Evolutionary conservation across 2,888 invertebrate genomes (phyloP), one percentile per base, ranked within the genome.

Genomic region (Leptura quadrifasciata): DNA sequence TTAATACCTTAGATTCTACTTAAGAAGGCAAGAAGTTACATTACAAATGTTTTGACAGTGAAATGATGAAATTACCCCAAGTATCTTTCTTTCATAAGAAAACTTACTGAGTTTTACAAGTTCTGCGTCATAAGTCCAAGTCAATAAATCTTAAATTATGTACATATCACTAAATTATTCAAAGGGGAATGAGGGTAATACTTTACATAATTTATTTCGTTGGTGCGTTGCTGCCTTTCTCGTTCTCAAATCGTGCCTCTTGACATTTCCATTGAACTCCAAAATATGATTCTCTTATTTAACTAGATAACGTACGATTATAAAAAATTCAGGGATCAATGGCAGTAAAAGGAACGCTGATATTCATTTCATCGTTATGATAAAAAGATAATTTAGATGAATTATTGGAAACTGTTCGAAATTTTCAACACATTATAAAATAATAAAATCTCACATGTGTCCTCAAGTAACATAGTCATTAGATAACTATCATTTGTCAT

Each of bases 71-170:
- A 31, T 8, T 31, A 31, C 6, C 27, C 27, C 27, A 31, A 6
- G 27, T 8, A 31, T 31, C 27, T 31, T 31, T 31, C 27, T 31
- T 31, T 6, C 27, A 31, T 31, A 31, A 8, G 27, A 31, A 31
- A 0, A 31, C 27, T 31, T 31, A 5, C 27, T 4, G 27, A 8
- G 27, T 31, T 8, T 31, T 8, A 31, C 8, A 47, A 47, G 47
- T 47, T 47, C 5, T 47, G 47, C 47, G 15, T 47, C 47, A 47
- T 47, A 47, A 47, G 47, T 47, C n/a, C 12, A 39, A 47, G 17
- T 47, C 47, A n/a, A 47, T 47, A 47, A 47, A 47, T 47, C 47
- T 47, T 47, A n/a, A 47, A 47, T 47, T 47, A 47, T 47, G 47
- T 47, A 47, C 47, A 1, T n/a, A 5, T n/a, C n/a, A 47, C 47